Evolutionary conservation across 1,140 invertebrate species (phyloP), one percentile per base, ranked within the genome.

Genomic region (Psix sp.): DNA sequence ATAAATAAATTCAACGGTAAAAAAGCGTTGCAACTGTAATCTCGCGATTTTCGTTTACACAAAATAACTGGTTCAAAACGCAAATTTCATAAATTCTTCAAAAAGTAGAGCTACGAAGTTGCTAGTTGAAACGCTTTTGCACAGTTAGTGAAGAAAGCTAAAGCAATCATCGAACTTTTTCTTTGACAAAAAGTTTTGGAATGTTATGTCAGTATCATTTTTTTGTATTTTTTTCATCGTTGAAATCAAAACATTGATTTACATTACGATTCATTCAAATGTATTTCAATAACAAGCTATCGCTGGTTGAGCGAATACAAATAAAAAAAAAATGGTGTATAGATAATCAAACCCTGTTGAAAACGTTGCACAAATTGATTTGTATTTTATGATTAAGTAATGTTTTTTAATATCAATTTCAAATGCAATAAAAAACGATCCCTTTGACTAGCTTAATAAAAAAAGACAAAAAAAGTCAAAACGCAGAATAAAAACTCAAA

Each of bases 291-390:
- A n/a, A n/a, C n/a, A n/a, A n/a, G n/a, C n/a, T n/a, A n/a, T n/a
- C n/a, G n/a, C n/a, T n/a, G n/a, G n/a, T n/a, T n/a, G n/a, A n/a
- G n/a, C n/a, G n/a, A n/a, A n/a, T n/a, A n/a, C n/a, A 29, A n/a
- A 10, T 7, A 29, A 29, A 3, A 29, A 24, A 24, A 24, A 24
- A 24, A 24, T 5, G 21, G 21, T 24, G 33, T 13, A 52, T 43
- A n/a, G 26, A 20, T 38, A 56, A 39, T 54, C 49, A 26, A 49
- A 65, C 60, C 60, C 60, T 65, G 60, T 65, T 63, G 33, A n/a
- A 6, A 33, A 35, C 40, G 31, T 65, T 26, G 14, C 26, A 65
- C 20, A 39, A 39, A 3, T 43, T 56, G 4, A 51, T 29, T 7
- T 26, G 3, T 10, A 13, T 40, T 26, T 6, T 39, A 2, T 33